Evolutionary conservation across 2,888 invertebrate genomes (phyloP).

Genomic region (Lottia scabra): DNA sequence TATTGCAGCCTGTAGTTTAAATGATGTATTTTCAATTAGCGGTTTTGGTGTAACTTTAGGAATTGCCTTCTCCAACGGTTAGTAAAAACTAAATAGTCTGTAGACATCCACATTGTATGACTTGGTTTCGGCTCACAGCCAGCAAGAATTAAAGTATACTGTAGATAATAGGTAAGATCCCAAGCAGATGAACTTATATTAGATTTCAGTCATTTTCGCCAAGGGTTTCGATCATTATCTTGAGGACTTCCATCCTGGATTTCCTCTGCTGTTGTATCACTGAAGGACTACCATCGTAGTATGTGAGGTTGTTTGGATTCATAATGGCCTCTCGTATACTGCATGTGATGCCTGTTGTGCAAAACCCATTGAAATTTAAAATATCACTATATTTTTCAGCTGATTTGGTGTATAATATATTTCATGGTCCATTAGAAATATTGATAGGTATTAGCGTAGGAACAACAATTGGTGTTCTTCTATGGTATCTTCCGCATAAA

Average conservation of each 20-base stretch:
- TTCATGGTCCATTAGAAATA: conserved; percentile 63
- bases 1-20: conserved; percentile 91
- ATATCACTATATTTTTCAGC: too few relatives aligned
- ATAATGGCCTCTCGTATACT: too few relatives aligned
- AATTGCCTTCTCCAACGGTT: conserved; percentile 73
- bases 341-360: too few relatives aligned
- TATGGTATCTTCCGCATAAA: conserved; percentile 79
- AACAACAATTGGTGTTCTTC: conserved; percentile 78
- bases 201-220: neutral
- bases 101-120: neutral
- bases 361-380: too few relatives aligned
- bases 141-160: too few relatives aligned
- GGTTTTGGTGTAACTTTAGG: conserved; percentile 88
- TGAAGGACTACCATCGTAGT: too few relatives aligned
- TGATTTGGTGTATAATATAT: conserved; percentile 42
- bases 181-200: too few relatives aligned
- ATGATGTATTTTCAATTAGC: conserved; percentile 93
- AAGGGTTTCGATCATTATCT: too few relatives aligned
- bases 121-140: conserved; percentile 4
- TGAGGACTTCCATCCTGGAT: too few relatives aligned
- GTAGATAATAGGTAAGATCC: too few relatives aligned
- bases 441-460: conserved; percentile 82
- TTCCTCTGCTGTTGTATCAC: too few relatives aligned
- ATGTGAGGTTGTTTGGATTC: too few relatives aligned
- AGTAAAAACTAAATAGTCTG: neutral